Evolutionary conservation across 2,888 invertebrate species (phyloP).

Genomic region (Latheticus oryzae): DNA sequence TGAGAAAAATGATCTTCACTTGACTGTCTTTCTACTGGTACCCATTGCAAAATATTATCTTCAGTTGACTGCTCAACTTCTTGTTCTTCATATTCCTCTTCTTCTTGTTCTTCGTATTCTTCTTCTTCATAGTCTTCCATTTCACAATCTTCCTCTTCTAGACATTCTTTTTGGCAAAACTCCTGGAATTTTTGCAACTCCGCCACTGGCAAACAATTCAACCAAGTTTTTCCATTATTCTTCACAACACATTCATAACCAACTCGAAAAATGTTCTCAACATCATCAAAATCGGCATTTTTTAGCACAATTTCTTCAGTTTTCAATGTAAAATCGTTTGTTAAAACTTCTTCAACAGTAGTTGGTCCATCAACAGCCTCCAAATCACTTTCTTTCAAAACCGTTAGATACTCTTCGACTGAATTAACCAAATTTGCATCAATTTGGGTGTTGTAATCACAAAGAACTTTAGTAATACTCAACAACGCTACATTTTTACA

Average conservation of each 20-base stretch:
- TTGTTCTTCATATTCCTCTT: slow-evolving; percentile 16
- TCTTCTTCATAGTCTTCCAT: slow-evolving; percentile 42
- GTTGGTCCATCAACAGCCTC: neutral
- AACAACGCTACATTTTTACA: slow-evolving; percentile 58
- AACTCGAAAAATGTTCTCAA: slow-evolving; percentile 56
- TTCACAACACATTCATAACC: slow-evolving; percentile 55
- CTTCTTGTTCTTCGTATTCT: neutral
- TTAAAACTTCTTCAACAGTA: slow-evolving; percentile 2
- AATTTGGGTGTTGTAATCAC: slow-evolving; percentile 37
- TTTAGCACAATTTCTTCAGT: neutral
- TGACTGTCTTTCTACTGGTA: slow-evolving; percentile 18
- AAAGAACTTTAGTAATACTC: slow-evolving; percentile 52
- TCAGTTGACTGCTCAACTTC: neutral
- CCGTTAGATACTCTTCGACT: slow-evolving; percentile 47
- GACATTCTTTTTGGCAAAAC: slow-evolving; percentile 33
- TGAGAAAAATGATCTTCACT: slow-evolving; percentile 46
- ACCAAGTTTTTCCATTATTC: slow-evolving; percentile 48
- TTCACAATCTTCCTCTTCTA: slow-evolving; percentile 23
- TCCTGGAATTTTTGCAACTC: slow-evolving; percentile 40
- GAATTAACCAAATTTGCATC: slow-evolving; percentile 43
- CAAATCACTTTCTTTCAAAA: slow-evolving; percentile 36
- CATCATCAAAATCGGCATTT: slow-evolving; percentile 22
- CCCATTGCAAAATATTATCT: slow-evolving; percentile 10
- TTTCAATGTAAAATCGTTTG: neutral
- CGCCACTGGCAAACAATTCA: slow-evolving; percentile 41